Percentiles rank a stretch among this genome's conserved stretches.
These are phyloP conservation scores for Eilema depressum DNA, from an alignment of 2,888 invertebrate genomes.

Conservation along the genomic window DNA sequence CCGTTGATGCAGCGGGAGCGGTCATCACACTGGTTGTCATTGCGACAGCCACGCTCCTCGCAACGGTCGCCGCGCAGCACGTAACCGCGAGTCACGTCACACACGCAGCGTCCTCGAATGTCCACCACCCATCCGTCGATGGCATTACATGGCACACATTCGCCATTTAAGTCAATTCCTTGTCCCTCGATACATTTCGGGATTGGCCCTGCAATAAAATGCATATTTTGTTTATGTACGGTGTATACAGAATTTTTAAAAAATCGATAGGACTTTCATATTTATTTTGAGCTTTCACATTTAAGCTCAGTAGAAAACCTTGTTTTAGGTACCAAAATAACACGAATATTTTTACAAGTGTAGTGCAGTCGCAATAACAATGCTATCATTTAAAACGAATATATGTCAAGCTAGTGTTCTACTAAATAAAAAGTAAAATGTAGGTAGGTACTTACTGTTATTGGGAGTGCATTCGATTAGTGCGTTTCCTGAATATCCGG, in stretches of 20 bases:
- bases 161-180: slow-evolving; percentile 91
- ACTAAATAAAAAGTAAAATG: not conserved
- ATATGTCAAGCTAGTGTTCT: not conserved
- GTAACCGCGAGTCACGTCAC: slow-evolving; percentile 92
- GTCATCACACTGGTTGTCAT: slow-evolving; percentile 92
- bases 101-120: slow-evolving; percentile 93
- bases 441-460: slow-evolving; percentile 91
- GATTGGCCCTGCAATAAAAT: slow-evolving; percentile 68
- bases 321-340: not conserved
- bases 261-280: not conserved
- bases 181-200: slow-evolving; percentile 92
- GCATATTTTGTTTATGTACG: not conserved
- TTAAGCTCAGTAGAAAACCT: not conserved
- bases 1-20: slow-evolving; percentile 92
- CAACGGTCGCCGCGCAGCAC: slow-evolving; percentile 93
- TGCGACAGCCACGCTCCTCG: slow-evolving; percentile 91
- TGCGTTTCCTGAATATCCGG: slow-evolving; percentile 95
- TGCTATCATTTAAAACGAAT: not conserved
- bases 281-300: not conserved
- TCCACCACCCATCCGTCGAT: slow-evolving; percentile 92
- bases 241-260: not conserved
- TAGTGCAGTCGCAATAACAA: not conserved
- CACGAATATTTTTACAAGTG: not conserved
- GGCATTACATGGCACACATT: slow-evolving; percentile 91
- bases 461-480: slow-evolving; percentile 91